Evolutionary conservation across 2,113 vertebrate species (phyloP), one percentile per base, ranked within the genome.

Genomic region (Hippocampus guttulatus): DNA sequence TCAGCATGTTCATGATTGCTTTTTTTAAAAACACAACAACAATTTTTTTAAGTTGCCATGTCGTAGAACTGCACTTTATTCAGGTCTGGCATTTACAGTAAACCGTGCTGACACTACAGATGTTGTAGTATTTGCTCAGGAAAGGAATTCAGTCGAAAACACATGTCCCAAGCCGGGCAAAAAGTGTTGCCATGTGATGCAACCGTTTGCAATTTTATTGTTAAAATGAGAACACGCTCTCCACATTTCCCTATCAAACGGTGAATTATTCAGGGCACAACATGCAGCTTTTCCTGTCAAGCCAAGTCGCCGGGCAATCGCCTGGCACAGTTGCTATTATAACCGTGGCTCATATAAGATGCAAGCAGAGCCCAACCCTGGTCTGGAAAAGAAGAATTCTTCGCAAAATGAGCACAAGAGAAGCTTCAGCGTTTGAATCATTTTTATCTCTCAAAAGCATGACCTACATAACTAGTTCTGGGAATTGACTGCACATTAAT

Each of bases 201-300:
- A 90, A 89, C 69, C 58, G 55, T 78, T 83, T 72, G 84, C 75
- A 90, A 88, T 72, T 64, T 64, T 47, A 84, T 76, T 83, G 78
- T 86, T 85, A 70, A 64, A 70, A 67, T 45, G 70, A 74, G 73
- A 75, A 84, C 83, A 63, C 54, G 64, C 52, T 78, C 67, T 72
- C 75, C 64, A 68, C 2, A 16, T 75, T 81, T 75, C 61, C 70
- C 23, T 73, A 49, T 68, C 71, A 45, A 79, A 64, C 47, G 45
- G 2, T 84, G 40, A 74, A 80, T 83, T 77, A 82, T 86, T 83
- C 77, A 82, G 69, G 10, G 64, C 52, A 65, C 67, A 73, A 71
- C 69, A 83, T 75, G 68, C 72, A 69, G 78, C 20, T 77, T 83
- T 72, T 73, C 74, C 43, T 58, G 62, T 67, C 73, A 80, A 74